These are phyloP conservation scores for Scelioninae gen. 2 DNA, from an alignment of 2,888 invertebrate genomes.

Conservation along the genomic window DNA sequence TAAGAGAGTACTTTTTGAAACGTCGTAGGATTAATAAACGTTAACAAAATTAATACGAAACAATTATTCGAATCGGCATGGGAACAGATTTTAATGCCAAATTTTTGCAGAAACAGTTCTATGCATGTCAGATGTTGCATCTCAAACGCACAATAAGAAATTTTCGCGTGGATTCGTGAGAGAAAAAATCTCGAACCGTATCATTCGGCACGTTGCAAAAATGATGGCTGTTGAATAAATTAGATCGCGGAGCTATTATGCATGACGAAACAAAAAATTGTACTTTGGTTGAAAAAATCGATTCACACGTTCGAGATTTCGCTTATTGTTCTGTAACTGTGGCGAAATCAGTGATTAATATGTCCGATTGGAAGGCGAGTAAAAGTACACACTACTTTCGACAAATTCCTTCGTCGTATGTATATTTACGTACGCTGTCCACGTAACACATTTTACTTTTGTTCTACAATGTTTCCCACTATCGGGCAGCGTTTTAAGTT, in stretches of 20 bases:
- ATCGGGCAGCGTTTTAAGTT: slow-evolving; percentile 17
- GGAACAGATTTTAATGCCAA: too few species aligned
- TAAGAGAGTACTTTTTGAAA: too few species aligned
- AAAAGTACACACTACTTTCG: slow-evolving; percentile 57
- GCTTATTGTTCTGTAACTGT: slow-evolving; percentile 53
- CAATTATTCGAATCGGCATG: too few species aligned
- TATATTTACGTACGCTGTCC: slow-evolving; percentile 28
- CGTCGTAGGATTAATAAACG: too few species aligned
- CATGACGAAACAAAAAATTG: slow-evolving; percentile 41
- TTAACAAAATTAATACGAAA: too few species aligned
- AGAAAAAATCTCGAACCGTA: slow-evolving; percentile 32
- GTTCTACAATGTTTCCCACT: slow-evolving; percentile 23
- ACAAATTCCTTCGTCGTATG: slow-evolving; percentile 46
- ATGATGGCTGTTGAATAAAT: slow-evolving; percentile 46
- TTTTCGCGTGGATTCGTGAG: slow-evolving; percentile 15
- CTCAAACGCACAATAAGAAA: too few species aligned
- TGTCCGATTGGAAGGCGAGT: slow-evolving; percentile 55
- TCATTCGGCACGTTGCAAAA: slow-evolving; percentile 33
- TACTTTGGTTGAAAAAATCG: slow-evolving; percentile 39
- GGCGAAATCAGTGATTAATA: slow-evolving; percentile 58
- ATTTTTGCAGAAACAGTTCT: too few species aligned
- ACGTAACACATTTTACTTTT: slow-evolving; percentile 53
- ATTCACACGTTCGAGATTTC: slow-evolving; percentile 58
- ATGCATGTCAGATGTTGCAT: too few species aligned
- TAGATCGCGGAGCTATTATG: slow-evolving; percentile 34